Conservation (phyloP, 2,888 invertebrate species). For the Dendrolimus houi region DNA sequence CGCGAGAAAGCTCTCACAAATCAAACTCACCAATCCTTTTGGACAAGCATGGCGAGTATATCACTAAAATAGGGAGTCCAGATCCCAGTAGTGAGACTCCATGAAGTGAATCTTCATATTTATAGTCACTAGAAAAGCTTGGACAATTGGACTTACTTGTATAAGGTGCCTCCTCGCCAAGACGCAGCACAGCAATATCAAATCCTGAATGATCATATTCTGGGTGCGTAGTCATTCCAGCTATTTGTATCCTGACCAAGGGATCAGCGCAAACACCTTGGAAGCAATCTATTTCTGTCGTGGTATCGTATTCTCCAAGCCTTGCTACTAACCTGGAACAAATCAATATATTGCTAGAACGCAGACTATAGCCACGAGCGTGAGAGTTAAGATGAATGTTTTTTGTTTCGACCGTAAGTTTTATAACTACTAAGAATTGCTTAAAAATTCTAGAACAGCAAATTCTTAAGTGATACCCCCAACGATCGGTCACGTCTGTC, state of each 20-base stretch:
- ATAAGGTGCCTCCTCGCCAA: constrained; percentile 27
- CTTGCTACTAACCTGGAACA: constrained; percentile 25
- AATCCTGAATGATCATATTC: constrained; percentile 23
- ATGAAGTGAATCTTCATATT: background rate
- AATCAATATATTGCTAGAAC: background rate
- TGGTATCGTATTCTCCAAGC: constrained; percentile 31
- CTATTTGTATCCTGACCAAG: constrained; percentile 17
- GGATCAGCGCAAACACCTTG: constrained; percentile 25
- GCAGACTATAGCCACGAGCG: too few species aligned
- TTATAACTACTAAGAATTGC: too few species aligned
- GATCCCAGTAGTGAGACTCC: too few species aligned
- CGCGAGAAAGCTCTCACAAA: too few species aligned
- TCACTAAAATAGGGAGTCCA: too few species aligned
- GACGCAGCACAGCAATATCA: constrained; percentile 35
- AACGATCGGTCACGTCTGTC: too few species aligned
- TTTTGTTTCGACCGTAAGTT: too few species aligned
- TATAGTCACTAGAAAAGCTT: background rate
- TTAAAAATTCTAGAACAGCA: too few species aligned
- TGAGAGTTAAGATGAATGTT: too few species aligned
- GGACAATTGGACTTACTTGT: constrained; percentile 24
- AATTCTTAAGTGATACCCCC: too few species aligned
- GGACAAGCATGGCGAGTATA: too few species aligned
- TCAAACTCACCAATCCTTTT: too few species aligned
- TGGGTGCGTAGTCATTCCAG: constrained; percentile 22
- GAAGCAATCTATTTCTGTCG: constrained; percentile 17